These are phyloP conservation scores for Drosophila ezoana DNA, from an alignment of 2,888 invertebrate genomes.

Conservation along the genomic window DNA sequence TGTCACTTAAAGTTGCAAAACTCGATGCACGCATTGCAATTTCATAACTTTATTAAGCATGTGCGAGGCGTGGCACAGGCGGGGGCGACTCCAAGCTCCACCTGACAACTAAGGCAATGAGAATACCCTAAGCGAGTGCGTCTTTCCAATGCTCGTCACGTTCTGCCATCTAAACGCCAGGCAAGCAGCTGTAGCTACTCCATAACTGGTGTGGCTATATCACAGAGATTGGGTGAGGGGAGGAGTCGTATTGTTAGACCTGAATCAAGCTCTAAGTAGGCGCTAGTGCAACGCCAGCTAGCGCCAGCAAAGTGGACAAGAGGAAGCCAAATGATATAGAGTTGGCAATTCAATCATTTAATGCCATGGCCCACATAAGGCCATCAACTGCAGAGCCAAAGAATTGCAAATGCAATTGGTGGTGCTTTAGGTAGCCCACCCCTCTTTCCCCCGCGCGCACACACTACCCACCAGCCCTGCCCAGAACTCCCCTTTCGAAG, in stretches of 20 bases:
- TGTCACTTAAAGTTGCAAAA: conserved; percentile 76
- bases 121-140: conserved; percentile 16
- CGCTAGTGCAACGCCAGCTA: conserved; percentile 35
- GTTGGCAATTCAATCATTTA: conserved; percentile 75
- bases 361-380: conserved; percentile 53
- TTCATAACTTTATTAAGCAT: conserved; percentile 75
- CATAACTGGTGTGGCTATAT: conserved; percentile 15
- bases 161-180: conserved; percentile 59
- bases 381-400: conserved; percentile 19
- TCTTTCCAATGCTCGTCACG: conserved; percentile 59
- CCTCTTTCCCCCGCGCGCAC: not conserved
- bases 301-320: conserved; percentile 14
- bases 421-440: conserved; percentile 22
- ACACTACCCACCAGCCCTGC: not conserved
- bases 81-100: conserved; percentile 27
- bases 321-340: conserved; percentile 36
- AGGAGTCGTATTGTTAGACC: not conserved
- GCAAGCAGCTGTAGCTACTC: conserved; percentile 34
- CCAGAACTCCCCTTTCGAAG: not conserved
- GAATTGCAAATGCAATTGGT: conserved; percentile 23
- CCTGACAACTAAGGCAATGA: conserved; percentile 36
- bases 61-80: conserved; percentile 11
- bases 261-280: conserved; percentile 45
- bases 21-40: conserved; percentile 72
- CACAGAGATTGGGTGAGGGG: too few species aligned